Evolutionary conservation across 2,113 vertebrate genomes (phyloP), one percentile per base, ranked within the genome.

Genomic region (Ictalurus punctatus): DNA sequence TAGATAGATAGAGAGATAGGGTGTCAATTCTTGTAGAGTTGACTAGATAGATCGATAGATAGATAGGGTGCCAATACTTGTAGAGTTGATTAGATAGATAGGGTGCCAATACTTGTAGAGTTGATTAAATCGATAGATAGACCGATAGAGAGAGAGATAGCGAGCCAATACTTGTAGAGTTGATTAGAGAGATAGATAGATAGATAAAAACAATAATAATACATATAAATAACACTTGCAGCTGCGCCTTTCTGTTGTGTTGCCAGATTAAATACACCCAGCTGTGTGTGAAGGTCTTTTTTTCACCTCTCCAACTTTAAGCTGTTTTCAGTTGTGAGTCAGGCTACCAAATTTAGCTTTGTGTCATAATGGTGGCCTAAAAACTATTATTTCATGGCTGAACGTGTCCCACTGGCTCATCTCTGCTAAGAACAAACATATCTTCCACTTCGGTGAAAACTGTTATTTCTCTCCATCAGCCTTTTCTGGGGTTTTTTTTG

Each of bases 261-360:
- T 83, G 81, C 58, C 81, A 63, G 58, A 83, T 58, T 83, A 83
- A 83, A 83, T 44, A 83, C 34, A 63, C 81, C 34, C 58, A 27
- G n/a, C 81, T 83, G 23, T 63, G 6, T 83, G 12, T 44, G 58
- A 83, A 83, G 81, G 12, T 34, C 56, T 61, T 61, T 83, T 83
- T 30, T 58, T 58, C 81, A 61, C n/a, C 56, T 83, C 81, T 61
- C 3, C 30, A 61, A 83, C 81, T 63, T 83, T 83, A 61, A 40
- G 21, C 58, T 83, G 30, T 58, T 59, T 82, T 30, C 9, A 30
- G 56, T 63, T 27, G 23, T 83, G 81, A 83, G 58, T 83, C 81
- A 83, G 81, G 59, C 58, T 37, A 83, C 58, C 81, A 83, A 52
- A 83, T 83, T 63, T 83, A 83, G 81, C 34, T 83, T 82, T 83